Evolutionary conservation across 1,140 invertebrate genomes (phyloP), one percentile per base, ranked within the genome.

Genomic region (Drosophila parvula): DNA sequence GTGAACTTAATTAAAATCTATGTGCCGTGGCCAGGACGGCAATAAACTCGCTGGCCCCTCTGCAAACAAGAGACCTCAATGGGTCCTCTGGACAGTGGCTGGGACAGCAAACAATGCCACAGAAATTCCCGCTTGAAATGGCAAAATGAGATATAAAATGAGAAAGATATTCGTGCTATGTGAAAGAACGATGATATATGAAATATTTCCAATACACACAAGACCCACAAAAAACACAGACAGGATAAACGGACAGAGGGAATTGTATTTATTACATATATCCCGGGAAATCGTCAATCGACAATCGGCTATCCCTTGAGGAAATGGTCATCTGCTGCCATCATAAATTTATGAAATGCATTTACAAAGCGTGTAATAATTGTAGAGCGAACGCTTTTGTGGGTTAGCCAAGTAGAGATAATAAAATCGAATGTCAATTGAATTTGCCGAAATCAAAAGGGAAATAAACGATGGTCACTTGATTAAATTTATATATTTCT

Each of bases 1-100:
- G 64, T 78, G 74, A 45, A 88, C 84, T 89, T 89, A 89, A 88
- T 88, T 88, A 88, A 88, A 88, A 89, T 88, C 73, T 83, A 88
- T 88, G 83, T 70, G 63, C 70, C 62, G 60, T 88, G 82, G 71
- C 63, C 63, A 28, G 68, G 30, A 59, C 27, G 53, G 36, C 67
- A 58, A 57, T 58, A 58, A 71, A 57, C 51, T 55, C 9, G 67
- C 74, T 41, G 47, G 48, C 16, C 36, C 18, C 14, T 7, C n/a
- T n/a, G 36, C 51, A 41, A 70, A 47, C 50, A 40, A 18, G 41
- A 71, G 34, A 58, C 68, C 68, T 48, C 65, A 70, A 47, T 38
- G 30, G 68, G n/a, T 47, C 51, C 11, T 36, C 65, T 43, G 43
- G 30, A 57, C 34, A 50, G 43, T 41, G 30, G 12, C 16, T 10